Conservation (phyloP, 1,140 invertebrate genomes). For the Euglossa dilemma region DNA sequence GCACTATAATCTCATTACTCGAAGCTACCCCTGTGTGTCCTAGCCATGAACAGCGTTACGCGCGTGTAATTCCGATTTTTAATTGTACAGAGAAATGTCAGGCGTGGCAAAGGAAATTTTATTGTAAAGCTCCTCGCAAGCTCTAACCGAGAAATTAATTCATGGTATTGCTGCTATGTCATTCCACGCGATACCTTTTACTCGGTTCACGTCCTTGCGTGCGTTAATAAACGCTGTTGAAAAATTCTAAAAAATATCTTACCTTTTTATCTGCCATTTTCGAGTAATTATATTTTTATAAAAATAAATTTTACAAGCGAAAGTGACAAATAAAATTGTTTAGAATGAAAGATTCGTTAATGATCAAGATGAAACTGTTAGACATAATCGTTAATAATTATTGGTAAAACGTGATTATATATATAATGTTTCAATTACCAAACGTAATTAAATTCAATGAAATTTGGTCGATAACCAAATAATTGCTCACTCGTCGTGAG, state of each 20-base stretch:
- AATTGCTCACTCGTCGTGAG: no score
- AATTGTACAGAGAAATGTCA: background rate
- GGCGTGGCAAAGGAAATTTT: background rate
- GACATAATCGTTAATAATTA: no score
- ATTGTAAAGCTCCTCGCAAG: background rate
- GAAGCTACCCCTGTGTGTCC: background rate
- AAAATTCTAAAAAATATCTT: background rate
- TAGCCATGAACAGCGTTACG: no score
- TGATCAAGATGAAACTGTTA: no score
- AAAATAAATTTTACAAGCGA: background rate
- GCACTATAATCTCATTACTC: background rate
- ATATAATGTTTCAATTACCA: no score
- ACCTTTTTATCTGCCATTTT: background rate
- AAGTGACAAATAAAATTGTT: no score
- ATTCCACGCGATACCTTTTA: background rate
- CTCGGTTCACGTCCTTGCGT: background rate
- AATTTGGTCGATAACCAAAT: no score
- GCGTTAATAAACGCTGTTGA: background rate
- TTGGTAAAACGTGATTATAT: no score
- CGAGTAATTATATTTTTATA: background rate
- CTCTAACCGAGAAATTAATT: background rate
- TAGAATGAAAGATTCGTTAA: no score
- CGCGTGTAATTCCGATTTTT: conserved; percentile 17
- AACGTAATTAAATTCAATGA: no score
- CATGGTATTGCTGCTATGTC: no score